Evolutionary conservation across 2,888 invertebrate species (phyloP), one percentile per base, ranked within the genome.

Genomic region (Colletes collaris): DNA sequence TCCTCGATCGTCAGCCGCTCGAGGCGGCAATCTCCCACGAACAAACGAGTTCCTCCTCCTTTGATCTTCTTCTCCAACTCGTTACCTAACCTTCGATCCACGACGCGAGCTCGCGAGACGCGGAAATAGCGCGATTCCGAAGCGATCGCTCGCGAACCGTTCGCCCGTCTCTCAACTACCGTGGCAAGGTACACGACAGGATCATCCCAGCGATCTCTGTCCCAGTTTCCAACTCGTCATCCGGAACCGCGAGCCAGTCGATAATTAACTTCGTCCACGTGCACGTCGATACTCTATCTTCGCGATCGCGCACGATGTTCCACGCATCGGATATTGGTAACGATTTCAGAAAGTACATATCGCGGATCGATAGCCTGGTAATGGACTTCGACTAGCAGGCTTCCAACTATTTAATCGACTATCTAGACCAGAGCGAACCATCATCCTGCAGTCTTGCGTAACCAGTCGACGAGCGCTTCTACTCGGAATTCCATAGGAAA

Each of bases 71-170:
- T 37, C 71, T 67, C 66, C 46, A 37, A 52, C 56, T 56, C 50
- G 69, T 56, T 46, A 53, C 71, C 59, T 72, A 67, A 69, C 69
- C 69, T 78, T 69, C 76, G 64, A 46, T 69, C 53, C 50, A 58
- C 67, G 44, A 58, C 67, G 44, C 7, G 35, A 27, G 65, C 40
- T 35, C 40, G 44, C 50, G 46, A 19, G 62, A 53, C 63, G n/a
- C 37, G 58, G 56, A 50, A 50, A 65, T 10, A 16, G 53, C 64
- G 19, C 58, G 52, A 58, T 49, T 49, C 1, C 37, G 10, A 13
- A 11, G 35, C 63, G 16, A 59, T 58, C 64, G 49, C 50, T 53
- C 69, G 67, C 63, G 53, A 44, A 55, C 58, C 63, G 55, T 60
- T 65, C 69, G 53, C 64, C 49, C 35, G 35, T 58, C 59, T 58